Base-by-base conservation (phyloP, 1,140 invertebrate genomes). In the Odontomachus brunneus region DNA sequence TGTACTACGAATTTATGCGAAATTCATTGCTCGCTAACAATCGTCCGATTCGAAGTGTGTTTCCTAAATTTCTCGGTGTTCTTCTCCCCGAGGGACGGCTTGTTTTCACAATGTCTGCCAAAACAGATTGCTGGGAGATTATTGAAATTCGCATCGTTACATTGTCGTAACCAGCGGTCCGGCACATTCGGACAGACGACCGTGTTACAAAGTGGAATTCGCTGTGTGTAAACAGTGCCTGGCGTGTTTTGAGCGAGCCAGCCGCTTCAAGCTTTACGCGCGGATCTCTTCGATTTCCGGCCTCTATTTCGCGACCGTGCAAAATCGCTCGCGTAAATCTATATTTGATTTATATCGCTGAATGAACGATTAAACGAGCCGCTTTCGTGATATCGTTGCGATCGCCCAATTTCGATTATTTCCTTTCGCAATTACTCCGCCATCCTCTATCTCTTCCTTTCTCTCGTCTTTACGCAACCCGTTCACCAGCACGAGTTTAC, bases 51-150 rank as follows among this genome's bases (percentile, higher is more conserved):
- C 22, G 3, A 67, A 78, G 24, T 81, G 24, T 81, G 44, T 69
- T 78, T 78, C 22, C 49, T 44, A 67, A 78, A 67, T 67, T 67
- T 78, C 29, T 51, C 33, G 33, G 9, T 55, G 63, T 69, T 78
- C 38, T 7, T 44, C 75, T 55, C 12, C 19, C 4, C 19, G 67
- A 78, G 22, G 26, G 67, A 67, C 22, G 22, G 33, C 33, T 69
- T 78, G 75, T 78, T 78, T 78, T 33, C 49, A 78, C 22, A 19
- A 26, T 55, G 75, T 44, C 75, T 78, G 49, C 75, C 75, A 78
- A 78, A 78, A 78, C 49, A 69, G 55, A 78, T 78, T 53, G 24
- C 17, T 7, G 12, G 14, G 29, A 55, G 75, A 38, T 69, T 78
- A 78, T 48, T 44, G 75, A 69, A 69, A 78, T 69, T 78, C 55